Base-by-base conservation (phyloP, 2,797 vertebrate species). In the Falco naumanni region DNA sequence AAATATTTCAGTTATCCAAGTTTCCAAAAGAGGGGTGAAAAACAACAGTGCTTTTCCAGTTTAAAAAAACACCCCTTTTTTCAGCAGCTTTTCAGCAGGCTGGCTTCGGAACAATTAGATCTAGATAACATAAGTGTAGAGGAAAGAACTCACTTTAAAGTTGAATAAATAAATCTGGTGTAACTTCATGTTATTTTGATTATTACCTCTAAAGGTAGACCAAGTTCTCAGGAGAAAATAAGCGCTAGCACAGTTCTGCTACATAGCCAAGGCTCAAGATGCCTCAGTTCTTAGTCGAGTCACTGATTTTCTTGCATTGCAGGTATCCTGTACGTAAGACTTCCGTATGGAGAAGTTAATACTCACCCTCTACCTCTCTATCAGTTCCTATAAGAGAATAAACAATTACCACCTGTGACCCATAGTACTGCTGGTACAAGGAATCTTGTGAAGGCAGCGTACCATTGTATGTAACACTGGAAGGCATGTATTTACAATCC, bases 251-350 rank as follows among this genome's bases (percentile, higher is more conserved):
- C 61, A 77, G n/a, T 16, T 85, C 76, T 68, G 54, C 61, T 48
- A 37, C 14, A 45, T 25, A 78, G 24, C 45, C 50, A 53, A 72
- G 56, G 60, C 31, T 90, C 8, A 4, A 39, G 37, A 51, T 54
- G 7, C 34, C 59, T 71, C 41, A 26, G 21, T 48, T 78, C 64
- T 78, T 4, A 16, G 20, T 17, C 0, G 0, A 80, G 31, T 48
- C 33, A 76, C 59, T 15, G 5, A 48, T 56, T 59, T 84, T 33
- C 56, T 22, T 72, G 41, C 31, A 31, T 47, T 48, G 60, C 6
- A 60, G 20, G 16, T 51, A 83, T 74, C 83, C 69, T 45, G 7
- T 16, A 57, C 3, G 3, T 0, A 1, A 91, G 26, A 16, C 72
- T 77, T 68, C 63, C 43, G 21, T 0, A 37, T 0, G 6, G 47